Evolutionary conservation across 2,797 vertebrate species (phyloP).

Genomic region (Anguilla marmorata): DNA sequence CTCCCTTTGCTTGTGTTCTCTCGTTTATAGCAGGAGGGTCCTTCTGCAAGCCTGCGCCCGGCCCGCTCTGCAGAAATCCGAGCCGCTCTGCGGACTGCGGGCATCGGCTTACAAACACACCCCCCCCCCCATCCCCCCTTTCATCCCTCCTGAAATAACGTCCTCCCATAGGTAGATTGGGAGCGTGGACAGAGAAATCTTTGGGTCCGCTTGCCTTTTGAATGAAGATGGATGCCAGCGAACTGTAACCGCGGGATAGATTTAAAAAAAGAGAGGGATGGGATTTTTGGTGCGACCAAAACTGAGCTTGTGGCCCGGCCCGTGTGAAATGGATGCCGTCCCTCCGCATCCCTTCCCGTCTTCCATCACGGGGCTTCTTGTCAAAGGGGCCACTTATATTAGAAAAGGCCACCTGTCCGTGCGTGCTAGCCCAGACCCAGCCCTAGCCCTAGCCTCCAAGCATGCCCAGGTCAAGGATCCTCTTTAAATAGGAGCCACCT

Average conservation of each 20-base stretch:
- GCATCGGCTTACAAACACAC: neutral
- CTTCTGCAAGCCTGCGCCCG: neutral
- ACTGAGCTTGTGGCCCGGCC: neutral
- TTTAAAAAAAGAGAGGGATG: neutral
- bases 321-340: neutral
- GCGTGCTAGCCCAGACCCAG: neutral
- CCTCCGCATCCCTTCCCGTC: neutral
- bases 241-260: neutral
- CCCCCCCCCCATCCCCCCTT: neutral
- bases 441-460: neutral
- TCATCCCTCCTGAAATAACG: neutral
- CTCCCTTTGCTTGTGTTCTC: neutral
- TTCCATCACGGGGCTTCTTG: neutral
- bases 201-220: neutral
- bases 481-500: conserved; percentile 32
- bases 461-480: conserved; percentile 27
- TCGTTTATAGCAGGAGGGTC: conserved; percentile 1
- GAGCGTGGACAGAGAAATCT: neutral
- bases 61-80: conserved; percentile 2
- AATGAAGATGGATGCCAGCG: neutral
- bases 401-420: conserved; percentile 22
- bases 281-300: neutral
- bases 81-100: neutral
- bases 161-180: neutral
- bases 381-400: conserved; percentile 22